A percentile compares a stretch with the other conserved stretches of the same genome.
Conservation (phyloP, 1,140 invertebrate species). For the Phortica variegata region DNA sequence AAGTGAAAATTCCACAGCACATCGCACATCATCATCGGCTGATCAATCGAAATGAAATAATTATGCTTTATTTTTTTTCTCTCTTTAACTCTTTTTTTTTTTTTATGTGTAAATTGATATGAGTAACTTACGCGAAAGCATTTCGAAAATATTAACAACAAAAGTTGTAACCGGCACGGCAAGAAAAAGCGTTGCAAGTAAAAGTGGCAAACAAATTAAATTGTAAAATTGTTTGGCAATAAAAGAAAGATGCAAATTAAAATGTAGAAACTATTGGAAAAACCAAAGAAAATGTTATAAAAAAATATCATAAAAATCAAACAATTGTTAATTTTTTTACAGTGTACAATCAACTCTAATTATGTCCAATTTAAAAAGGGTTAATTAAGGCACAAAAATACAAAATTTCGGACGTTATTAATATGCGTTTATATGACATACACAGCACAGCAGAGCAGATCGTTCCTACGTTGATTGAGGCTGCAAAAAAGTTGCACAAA, state of each 20-base stretch:
- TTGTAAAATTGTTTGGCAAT: too few relatives aligned
- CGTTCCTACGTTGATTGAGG: slow-evolving; percentile 3
- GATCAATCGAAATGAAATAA: slow-evolving; percentile 51
- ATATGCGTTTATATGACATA: slow-evolving; percentile 48
- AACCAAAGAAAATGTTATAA: neutral
- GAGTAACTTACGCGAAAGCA: slow-evolving; percentile 53
- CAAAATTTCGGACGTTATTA: slow-evolving; percentile 42
- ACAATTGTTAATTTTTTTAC: slow-evolving; percentile 15
- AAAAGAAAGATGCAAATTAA: too few relatives aligned
- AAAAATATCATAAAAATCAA: neutral
- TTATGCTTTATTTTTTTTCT: slow-evolving; percentile 35
- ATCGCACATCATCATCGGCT: slow-evolving; percentile 30
- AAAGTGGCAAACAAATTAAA: too few relatives aligned
- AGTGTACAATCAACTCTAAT: slow-evolving; percentile 37
- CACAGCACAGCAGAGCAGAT: neutral
- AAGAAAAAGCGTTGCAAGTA: too few relatives aligned
- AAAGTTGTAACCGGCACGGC: too few relatives aligned
- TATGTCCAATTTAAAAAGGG: slow-evolving; percentile 57
- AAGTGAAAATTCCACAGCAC: too few relatives aligned
- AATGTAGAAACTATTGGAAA: slow-evolving; percentile 30
- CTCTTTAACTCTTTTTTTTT: too few relatives aligned
- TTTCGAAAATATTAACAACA: slow-evolving; percentile 54
- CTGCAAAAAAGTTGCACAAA: slow-evolving; percentile 3
- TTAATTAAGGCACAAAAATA: slow-evolving; percentile 53
- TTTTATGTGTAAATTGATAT: slow-evolving; percentile 53